phyloP scores from a whole-genome alignment of 2,113 vertebrate genomes.

The Accipiter cooperii region DNA sequence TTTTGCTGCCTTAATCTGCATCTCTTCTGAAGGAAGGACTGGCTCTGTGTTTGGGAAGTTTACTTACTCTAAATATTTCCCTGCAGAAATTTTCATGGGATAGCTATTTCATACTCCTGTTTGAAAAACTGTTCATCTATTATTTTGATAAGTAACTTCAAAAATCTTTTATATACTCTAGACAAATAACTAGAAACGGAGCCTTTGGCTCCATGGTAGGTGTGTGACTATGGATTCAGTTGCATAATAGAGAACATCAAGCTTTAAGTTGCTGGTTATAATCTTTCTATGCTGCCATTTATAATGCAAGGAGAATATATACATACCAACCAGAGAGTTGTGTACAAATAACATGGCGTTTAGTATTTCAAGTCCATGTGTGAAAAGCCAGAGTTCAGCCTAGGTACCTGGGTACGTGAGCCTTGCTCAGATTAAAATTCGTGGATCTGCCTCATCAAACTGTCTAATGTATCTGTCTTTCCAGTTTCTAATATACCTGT shows the following conservation, averaged over 20 bases:
- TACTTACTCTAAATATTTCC: background rate
- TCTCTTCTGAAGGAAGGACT: background rate
- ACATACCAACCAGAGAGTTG: background rate
- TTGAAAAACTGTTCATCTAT: background rate
- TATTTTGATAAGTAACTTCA: background rate
- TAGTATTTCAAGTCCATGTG: background rate
- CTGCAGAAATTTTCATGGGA: background rate
- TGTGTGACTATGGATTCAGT: background rate
- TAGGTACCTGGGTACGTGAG: fast-evolving
- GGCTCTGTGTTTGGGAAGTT: background rate
- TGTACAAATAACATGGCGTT: background rate
- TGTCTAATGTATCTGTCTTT: background rate
- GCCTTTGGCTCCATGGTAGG: background rate
- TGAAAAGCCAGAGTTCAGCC: background rate
- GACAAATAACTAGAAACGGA: background rate
- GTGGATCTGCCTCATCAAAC: fast-evolving
- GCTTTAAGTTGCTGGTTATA: background rate
- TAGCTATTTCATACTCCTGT: background rate
- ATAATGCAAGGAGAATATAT: background rate
- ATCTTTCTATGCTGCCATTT: background rate
- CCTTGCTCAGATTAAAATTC: background rate
- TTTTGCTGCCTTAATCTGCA: background rate
- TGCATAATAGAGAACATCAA: background rate
- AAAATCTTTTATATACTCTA: background rate
- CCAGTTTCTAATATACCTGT: background rate